phyloP scores from a whole-genome alignment of 2,797 vertebrate species.

The Avahi laniger region DNA sequence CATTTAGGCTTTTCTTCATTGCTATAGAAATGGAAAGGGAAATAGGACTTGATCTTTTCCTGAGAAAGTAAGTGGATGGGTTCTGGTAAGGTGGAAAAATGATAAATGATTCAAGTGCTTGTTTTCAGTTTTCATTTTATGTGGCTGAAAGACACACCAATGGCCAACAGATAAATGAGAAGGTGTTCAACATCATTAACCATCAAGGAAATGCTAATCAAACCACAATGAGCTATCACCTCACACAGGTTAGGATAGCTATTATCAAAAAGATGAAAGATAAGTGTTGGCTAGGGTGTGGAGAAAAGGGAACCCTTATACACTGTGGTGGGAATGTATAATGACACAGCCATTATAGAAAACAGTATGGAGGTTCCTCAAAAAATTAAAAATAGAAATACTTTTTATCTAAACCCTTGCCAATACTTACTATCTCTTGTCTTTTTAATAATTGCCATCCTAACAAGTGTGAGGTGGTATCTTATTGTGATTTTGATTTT shows the following conservation, averaged over 20 bases:
- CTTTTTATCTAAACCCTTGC: not conserved
- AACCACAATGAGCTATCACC: not conserved
- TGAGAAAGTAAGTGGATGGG: not conserved
- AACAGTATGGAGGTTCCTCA: not conserved
- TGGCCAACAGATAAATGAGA: not conserved
- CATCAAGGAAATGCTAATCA: not conserved
- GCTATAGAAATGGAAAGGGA: not conserved
- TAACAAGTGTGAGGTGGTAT: not conserved
- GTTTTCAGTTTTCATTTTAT: not conserved
- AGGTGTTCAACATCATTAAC: not conserved
- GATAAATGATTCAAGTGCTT: not conserved
- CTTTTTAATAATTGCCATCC: not conserved
- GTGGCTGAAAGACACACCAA: not conserved
- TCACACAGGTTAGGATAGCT: not conserved
- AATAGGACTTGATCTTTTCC: not conserved
- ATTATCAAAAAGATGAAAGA: not conserved
- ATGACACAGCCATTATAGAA: not conserved
- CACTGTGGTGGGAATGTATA: not conserved
- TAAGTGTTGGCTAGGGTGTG: not conserved
- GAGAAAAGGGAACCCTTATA: not conserved
- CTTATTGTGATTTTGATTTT: not conserved
- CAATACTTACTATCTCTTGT: not conserved
- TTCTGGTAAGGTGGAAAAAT: not conserved
- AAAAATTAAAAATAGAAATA: not conserved
- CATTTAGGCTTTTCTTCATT: slow-evolving; percentile 39